Base-by-base conservation (phyloP, 2,113 vertebrate genomes). In the Corvus cornix region DNA sequence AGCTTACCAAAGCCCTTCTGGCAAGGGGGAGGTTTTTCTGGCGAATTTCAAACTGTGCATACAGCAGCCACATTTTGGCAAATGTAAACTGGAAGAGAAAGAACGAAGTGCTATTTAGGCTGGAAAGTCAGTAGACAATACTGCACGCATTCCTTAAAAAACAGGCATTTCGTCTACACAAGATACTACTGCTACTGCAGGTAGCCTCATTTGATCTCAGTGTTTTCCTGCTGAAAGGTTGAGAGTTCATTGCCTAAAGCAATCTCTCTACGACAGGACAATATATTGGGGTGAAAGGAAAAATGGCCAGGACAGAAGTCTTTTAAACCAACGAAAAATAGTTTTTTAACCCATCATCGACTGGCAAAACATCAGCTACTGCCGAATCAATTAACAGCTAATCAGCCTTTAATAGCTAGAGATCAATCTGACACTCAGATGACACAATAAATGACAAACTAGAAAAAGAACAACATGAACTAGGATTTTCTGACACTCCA, bases 61-160 rank as follows among this genome's bases (percentile, higher is more conserved):
- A 99, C 6, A 99, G 97, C 94, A 99, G 96, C 99, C 99, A 99
- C 37, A 99, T 99, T 97, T 99, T 99, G 48, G 99, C 99, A 92
- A 99, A 99, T 0, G 99, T 99, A 97, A 99, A 99, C 99, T 99
- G 96, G 52, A 96, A 96, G 41, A 93, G 95, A 96, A 96, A 78
- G 84, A 84, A 94, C 26, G 84, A 70, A 1, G 4, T 26, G 21
- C 33, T 37, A 35, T 7, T 49, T 80, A 70, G 49, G 23, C 16
- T 75, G 1, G 13, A 46, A 84, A 49, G 19, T 75, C 37, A 41
- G 15, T 16, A 68, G 49, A 30, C 62, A 75, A 62, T 18, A 24
- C 19, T 15, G 11, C 17, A 11, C 5, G 3, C 1, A 2, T 27
- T 26, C 35, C 43, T 84, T 26, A 13, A 70, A 67, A 28, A 68